Conservation (phyloP, 2,113 vertebrate genomes). For the Athene cunicularia region DNA sequence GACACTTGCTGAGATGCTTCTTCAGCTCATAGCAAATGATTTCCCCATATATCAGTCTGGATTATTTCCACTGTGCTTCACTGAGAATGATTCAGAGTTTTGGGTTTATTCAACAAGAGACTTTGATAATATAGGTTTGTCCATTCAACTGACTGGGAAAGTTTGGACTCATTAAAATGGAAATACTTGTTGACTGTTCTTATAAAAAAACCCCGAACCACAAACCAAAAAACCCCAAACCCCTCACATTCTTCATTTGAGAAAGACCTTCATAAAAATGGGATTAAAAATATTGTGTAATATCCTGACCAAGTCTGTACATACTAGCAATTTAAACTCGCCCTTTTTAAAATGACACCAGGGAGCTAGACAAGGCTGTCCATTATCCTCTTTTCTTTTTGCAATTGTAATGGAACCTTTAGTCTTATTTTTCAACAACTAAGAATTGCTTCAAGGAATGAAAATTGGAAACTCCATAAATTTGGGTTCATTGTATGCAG, state of each 20-base stretch:
- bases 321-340: conserved; percentile 62
- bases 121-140: not conserved
- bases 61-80: not conserved
- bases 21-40: not conserved
- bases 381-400: conserved; percentile 61
- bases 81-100: not conserved
- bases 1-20: not conserved
- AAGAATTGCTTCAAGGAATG: not conserved
- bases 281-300: conserved; percentile 67
- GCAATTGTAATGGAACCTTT: conserved; percentile 56
- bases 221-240: not conserved
- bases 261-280: conserved; percentile 66
- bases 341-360: conserved; percentile 65
- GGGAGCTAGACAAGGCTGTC: conserved; percentile 30
- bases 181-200: not conserved
- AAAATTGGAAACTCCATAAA: not conserved
- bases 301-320: conserved; percentile 45
- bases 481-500: not conserved
- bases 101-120: not conserved
- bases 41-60: not conserved
- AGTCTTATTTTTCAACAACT: conserved; percentile 9
- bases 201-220: not conserved
- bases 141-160: not conserved
- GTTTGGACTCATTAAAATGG: not conserved
- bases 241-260: not conserved